Percentiles rank a stretch among this genome's conserved stretches.
Evolutionary conservation across 2,797 vertebrate genomes (phyloP).

Genomic region (Manis javanica): DNA sequence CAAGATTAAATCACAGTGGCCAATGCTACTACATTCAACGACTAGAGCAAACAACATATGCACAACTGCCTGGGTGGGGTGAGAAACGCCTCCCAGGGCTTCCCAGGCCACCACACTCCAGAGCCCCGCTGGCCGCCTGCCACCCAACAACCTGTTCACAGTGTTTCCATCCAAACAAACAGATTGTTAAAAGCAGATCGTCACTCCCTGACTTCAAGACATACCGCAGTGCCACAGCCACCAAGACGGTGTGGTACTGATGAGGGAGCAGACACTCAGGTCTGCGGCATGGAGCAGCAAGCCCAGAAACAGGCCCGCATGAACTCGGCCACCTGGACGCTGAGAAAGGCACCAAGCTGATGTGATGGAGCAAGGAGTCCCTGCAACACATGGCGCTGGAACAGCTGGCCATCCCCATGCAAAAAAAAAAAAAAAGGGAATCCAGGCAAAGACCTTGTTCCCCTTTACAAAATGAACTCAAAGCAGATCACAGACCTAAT

Average conservation of each 20-base stretch:
- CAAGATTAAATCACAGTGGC: neutral
- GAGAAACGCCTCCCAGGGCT: neutral
- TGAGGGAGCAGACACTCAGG: neutral
- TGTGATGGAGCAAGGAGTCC: neutral
- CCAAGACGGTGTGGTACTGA: neutral
- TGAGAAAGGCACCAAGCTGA: neutral
- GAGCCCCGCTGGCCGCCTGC: neutral
- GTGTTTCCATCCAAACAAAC: constrained; percentile 36
- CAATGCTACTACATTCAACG: neutral
- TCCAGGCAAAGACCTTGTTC: neutral
- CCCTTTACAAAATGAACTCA: neutral
- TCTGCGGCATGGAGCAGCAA: neutral
- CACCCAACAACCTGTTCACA: neutral
- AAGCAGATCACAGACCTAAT: neutral
- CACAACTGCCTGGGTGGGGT: neutral
- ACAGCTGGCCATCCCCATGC: neutral
- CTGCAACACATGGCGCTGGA: neutral
- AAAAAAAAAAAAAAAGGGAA: neutral
- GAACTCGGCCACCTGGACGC: neutral
- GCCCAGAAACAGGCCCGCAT: neutral
- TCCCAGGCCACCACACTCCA: neutral
- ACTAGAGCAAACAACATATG: neutral
- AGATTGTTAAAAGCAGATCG: constrained; percentile 47
- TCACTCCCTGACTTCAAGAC: neutral
- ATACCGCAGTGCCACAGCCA: neutral